A percentile compares a stretch with the other conserved stretches of the same genome.
Conservation (phyloP, 2,888 invertebrate genomes). For the Ectemnius continuus region DNA sequence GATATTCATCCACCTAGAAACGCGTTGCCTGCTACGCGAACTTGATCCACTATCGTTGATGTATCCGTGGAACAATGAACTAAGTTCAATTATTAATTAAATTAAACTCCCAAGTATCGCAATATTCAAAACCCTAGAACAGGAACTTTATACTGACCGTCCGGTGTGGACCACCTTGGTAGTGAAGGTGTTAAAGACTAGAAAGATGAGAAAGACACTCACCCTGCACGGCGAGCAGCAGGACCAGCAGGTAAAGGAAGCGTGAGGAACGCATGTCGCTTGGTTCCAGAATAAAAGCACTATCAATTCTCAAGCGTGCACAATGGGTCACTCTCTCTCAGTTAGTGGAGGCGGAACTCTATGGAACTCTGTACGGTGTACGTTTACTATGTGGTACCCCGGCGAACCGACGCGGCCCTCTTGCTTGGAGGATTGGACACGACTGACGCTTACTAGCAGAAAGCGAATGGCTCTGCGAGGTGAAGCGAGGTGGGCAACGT, state of each 20-base stretch:
- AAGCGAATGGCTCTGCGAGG: neutral
- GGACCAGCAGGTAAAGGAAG: conserved; percentile 50
- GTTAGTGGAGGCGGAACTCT: too few species aligned
- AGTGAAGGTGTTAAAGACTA: neutral
- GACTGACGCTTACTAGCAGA: neutral
- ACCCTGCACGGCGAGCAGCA: conserved; percentile 54
- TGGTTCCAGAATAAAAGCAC: conserved; percentile 37
- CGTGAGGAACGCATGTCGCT: conserved; percentile 48
- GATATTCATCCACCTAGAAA: too few species aligned
- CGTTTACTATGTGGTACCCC: neutral
- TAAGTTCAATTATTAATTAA: too few species aligned
- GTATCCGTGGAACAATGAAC: too few species aligned
- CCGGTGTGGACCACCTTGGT: neutral
- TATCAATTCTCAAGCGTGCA: conserved; percentile 47
- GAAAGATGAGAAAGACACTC: conserved; percentile 20
- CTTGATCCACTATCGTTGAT: too few species aligned
- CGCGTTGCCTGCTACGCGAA: too few species aligned
- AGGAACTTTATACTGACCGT: neutral
- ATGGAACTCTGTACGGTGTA: neutral
- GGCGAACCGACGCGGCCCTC: neutral
- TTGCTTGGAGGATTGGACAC: neutral
- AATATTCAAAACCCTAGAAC: too few species aligned
- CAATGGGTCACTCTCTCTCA: conserved; percentile 39
- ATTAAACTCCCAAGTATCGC: too few species aligned
- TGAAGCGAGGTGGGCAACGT: conserved; percentile 19